Evolutionary conservation across 2,888 invertebrate species (phyloP), one percentile per base, ranked within the genome.

Genomic region (Macrosoma leucophasiata): DNA sequence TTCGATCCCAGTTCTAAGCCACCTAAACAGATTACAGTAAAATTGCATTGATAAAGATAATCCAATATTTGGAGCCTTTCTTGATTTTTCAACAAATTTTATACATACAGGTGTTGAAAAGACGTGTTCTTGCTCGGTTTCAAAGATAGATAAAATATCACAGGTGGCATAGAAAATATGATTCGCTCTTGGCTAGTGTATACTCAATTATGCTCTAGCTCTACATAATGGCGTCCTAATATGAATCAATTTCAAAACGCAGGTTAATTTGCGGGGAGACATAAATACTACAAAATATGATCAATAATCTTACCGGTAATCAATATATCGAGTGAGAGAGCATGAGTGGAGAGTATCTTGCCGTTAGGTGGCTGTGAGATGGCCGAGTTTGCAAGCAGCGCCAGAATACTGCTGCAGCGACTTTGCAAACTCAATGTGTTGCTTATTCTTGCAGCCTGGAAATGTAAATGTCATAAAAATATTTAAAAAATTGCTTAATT

Each of bases 1-100:
- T 96, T 96, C 20, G 96, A 95, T 3, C 96, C 97, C 4, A 97
- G 86, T 61, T 97, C 96, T 29, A 98, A 81, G 2, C 97, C 96
- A 39, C 92, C 88, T 69, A 37, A 30, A 39, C 1, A 7, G 20
- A 27, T 31, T 35, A 19, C 3, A 19, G 9, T 15, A 23, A n/a
- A n/a, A n/a, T n/a, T n/a, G n/a, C n/a, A 4, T 13, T 4, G 13
- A 13, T 31, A 13, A 11, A 1, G 7, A 7, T 20, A 12, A 5
- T 10, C 10, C 12, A 13, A 28, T 25, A 14, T 4, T 21, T 11
- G 8, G 17, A 32, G 8, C 17, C n/a, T n/a, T n/a, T n/a, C n/a
- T n/a, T n/a, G n/a, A n/a, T n/a, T n/a, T n/a, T n/a, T n/a, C n/a
- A n/a, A n/a, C n/a, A n/a, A n/a, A n/a, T n/a, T n/a, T n/a, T n/a